A percentile compares a stretch with the other conserved stretches of the same genome.
These are phyloP conservation scores for Troides oblongomaculatus DNA, from an alignment of 2,888 invertebrate genomes.

Conservation along the genomic window DNA sequence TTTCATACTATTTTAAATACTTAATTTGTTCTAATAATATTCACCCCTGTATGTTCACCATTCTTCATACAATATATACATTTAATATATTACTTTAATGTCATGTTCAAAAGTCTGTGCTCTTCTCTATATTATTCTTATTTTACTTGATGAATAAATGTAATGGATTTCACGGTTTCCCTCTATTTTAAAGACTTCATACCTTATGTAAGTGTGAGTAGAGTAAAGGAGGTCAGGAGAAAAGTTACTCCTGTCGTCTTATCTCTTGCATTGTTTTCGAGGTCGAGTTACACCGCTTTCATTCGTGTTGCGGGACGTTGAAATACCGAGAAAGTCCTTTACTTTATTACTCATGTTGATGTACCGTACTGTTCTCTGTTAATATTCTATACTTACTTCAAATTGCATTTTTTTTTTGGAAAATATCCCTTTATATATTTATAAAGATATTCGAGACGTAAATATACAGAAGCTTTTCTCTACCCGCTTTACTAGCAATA, in stretches of 20 bases:
- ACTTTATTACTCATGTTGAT: conserved; percentile 17
- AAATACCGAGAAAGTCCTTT: conserved; percentile 22
- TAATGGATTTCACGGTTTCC: background rate
- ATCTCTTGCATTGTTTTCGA: conserved; percentile 27
- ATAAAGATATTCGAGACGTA: too few species aligned
- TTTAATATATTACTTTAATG: too few species aligned
- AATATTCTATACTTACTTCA: background rate
- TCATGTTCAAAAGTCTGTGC: too few species aligned
- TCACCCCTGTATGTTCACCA: too few species aligned
- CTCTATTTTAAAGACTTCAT: background rate
- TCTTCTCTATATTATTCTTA: background rate
- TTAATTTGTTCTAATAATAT: too few species aligned
- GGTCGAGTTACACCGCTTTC: conserved; percentile 26
- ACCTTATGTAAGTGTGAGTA: conserved; percentile 19
- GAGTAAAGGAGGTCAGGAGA: conserved; percentile 26
- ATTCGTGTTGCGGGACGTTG: conserved; percentile 4
- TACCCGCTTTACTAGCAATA: too few species aligned
- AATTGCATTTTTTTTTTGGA: background rate
- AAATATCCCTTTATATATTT: too few species aligned
- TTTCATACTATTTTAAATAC: too few species aligned
- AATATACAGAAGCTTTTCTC: too few species aligned
- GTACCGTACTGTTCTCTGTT: conserved; percentile 21
- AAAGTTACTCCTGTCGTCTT: conserved; percentile 25
- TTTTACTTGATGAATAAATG: background rate
- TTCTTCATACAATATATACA: too few species aligned